These are phyloP conservation scores for Alethe castanea DNA, from an alignment of 2,113 vertebrate genomes.

Conservation along the genomic window DNA sequence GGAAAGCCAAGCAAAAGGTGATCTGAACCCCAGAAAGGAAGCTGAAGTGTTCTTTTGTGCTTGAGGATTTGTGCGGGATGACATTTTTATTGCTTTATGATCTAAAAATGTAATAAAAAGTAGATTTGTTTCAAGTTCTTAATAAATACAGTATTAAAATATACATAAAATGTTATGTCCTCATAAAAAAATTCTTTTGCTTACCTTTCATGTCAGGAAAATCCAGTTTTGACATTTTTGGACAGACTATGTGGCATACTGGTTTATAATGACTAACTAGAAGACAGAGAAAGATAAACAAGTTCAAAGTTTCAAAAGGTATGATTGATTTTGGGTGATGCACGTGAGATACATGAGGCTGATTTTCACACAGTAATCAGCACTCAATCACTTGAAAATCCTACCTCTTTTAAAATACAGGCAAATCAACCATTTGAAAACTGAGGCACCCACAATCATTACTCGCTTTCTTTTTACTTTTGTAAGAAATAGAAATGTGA, in stretches of 20 bases:
- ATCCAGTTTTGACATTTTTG: slow-evolving; percentile 6
- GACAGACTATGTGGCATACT: neutral
- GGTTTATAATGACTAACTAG: slow-evolving; percentile 9
- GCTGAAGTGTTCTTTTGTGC: slow-evolving; percentile 48
- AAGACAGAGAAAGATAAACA: neutral
- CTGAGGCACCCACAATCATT: neutral
- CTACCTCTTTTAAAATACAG: neutral
- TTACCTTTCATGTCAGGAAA: slow-evolving; percentile 15
- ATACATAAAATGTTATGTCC: neutral
- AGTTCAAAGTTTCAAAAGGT: neutral
- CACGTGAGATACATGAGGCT: neutral
- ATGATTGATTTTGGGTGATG: neutral
- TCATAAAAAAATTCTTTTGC: neutral
- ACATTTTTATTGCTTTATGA: slow-evolving; percentile 62
- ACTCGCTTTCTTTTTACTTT: neutral
- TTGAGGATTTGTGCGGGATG: slow-evolving; percentile 33
- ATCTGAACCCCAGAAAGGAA: slow-evolving; percentile 68
- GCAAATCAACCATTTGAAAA: neutral
- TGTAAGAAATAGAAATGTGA: neutral
- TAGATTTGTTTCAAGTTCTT: neutral
- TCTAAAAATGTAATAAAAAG: slow-evolving; percentile 54
- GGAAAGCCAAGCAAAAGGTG: slow-evolving; percentile 75
- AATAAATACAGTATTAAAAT: neutral
- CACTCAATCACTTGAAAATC: neutral
- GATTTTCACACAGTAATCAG: neutral